Percentiles rank a stretch among this genome's conserved stretches.
Conservation (phyloP, 2,797 vertebrate genomes). For the Amphiprion clarkii region DNA sequence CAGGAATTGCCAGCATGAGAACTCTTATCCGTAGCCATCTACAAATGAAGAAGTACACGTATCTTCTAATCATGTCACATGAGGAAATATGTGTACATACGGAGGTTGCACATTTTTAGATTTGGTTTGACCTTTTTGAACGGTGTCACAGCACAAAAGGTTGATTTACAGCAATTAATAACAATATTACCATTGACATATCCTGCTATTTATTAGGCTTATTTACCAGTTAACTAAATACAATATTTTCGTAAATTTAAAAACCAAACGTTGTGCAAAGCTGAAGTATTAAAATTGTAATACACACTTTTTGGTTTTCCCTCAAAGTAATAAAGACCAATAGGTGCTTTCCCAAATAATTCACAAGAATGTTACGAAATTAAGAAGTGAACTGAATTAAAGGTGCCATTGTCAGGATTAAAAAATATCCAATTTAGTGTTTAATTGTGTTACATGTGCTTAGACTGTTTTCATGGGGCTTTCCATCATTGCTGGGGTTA, state of each 20-base stretch:
- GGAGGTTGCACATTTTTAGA: neutral
- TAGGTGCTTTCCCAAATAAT: constrained; percentile 8
- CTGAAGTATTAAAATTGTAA: neutral
- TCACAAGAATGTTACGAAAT: neutral
- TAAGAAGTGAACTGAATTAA: neutral
- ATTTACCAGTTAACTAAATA: neutral
- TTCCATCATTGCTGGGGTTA: constrained; percentile 44
- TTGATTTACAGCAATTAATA: neutral
- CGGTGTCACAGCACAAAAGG: neutral
- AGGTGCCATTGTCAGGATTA: neutral
- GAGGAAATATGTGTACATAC: constrained; percentile 4
- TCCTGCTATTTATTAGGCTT: neutral
- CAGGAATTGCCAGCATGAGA: constrained; percentile 19
- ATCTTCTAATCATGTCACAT: neutral
- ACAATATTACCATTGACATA: too few relatives aligned
- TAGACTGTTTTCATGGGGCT: constrained; percentile 39
- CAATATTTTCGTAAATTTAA: neutral
- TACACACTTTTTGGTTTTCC: neutral
- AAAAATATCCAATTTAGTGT: neutral
- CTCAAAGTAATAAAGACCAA: neutral
- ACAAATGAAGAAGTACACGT: constrained; percentile 47
- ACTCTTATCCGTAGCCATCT: constrained; percentile 7
- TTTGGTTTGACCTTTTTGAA: constrained; percentile 7
- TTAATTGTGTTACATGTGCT: constrained; percentile 36
- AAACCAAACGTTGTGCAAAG: neutral